Conservation (phyloP, 1,140 invertebrate genomes). For the Drosophila mayri region DNA sequence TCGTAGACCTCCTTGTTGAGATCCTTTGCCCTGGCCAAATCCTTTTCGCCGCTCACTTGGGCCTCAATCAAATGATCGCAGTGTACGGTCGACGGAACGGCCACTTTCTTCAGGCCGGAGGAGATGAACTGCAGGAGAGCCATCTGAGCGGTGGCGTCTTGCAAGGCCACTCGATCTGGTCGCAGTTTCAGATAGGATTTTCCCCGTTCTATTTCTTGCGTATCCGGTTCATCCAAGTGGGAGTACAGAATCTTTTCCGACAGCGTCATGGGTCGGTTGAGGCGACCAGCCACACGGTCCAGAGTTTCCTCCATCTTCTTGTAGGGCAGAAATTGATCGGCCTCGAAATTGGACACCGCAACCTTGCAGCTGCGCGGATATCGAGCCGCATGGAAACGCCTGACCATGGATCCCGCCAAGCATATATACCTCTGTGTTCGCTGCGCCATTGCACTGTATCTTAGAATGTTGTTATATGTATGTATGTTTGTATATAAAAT, state of each 20-base stretch:
- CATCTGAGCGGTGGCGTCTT: slow-evolving; percentile 99
- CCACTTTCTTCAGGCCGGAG: slow-evolving; percentile 95
- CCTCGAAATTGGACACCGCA: slow-evolving; percentile 98
- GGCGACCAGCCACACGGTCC: slow-evolving; percentile 92
- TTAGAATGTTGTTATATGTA: not conserved
- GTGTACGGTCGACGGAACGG: slow-evolving; percentile 99
- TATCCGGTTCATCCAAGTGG: slow-evolving; percentile 97
- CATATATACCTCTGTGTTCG: slow-evolving; percentile 20
- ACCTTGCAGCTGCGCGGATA: slow-evolving; percentile 85
- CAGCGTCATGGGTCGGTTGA: slow-evolving; percentile 96
- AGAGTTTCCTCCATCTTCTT: slow-evolving; percentile 93
- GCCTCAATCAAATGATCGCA: slow-evolving; percentile 99
- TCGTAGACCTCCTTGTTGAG: slow-evolving; percentile 99
- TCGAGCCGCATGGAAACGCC: slow-evolving; percentile 4
- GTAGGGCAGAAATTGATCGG: slow-evolving; percentile 92
- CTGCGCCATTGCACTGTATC: not conserved
- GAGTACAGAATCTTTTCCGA: slow-evolving; percentile 99
- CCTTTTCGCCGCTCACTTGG: slow-evolving; percentile 94
- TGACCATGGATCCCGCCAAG: slow-evolving; percentile 21
- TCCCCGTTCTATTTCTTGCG: slow-evolving; percentile 93
- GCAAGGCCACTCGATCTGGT: slow-evolving; percentile 99
- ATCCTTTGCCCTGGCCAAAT: slow-evolving; percentile 96
- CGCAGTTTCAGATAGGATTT: slow-evolving; percentile 96
- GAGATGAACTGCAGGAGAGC: slow-evolving; percentile 99
- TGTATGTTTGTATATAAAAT: slow-evolving; percentile 4